Conservation (phyloP, 2,888 invertebrate genomes). For the Laothoe populi region DNA sequence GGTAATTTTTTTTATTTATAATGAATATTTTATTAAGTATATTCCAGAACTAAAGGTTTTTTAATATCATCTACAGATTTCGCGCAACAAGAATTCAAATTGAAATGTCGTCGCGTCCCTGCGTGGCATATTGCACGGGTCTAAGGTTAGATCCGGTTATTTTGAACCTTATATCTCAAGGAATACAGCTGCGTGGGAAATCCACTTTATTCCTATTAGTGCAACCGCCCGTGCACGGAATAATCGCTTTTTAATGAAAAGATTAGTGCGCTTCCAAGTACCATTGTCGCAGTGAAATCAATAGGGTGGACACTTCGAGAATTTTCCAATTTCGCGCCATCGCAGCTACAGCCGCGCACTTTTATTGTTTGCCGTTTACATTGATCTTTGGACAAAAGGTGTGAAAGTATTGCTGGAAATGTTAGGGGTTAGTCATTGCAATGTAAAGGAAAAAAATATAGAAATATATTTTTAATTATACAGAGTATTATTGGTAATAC, state of each 20-base stretch:
- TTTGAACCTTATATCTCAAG: constrained; percentile 42
- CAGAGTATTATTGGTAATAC: too few species aligned
- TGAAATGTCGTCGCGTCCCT: constrained; percentile 77
- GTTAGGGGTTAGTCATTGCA: background rate
- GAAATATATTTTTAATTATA: too few species aligned
- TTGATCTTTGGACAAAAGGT: constrained; percentile 6
- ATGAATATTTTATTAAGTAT: background rate
- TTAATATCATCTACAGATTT: constrained; percentile 60
- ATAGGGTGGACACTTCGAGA: constrained; percentile 73
- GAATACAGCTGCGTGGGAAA: constrained; percentile 42
- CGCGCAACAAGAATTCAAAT: constrained; percentile 76
- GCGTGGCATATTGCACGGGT: constrained; percentile 70
- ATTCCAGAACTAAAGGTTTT: constrained; percentile 6
- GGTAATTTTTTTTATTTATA: background rate
- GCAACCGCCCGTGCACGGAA: constrained; percentile 78
- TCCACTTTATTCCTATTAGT: constrained; percentile 76
- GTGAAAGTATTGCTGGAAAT: constrained; percentile 13
- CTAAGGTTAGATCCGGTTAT: constrained; percentile 41
- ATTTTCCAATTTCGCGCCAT: constrained; percentile 75
- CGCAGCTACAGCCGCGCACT: constrained; percentile 48
- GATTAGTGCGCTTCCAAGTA: constrained; percentile 74
- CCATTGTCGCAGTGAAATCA: constrained; percentile 68
- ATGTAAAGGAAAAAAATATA: too few species aligned
- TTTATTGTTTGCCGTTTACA: constrained; percentile 17
- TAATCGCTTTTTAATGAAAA: constrained; percentile 85